These are phyloP conservation scores for Perca schrenkii DNA, from an alignment of 2,113 vertebrate genomes.

Conservation along the genomic window DNA sequence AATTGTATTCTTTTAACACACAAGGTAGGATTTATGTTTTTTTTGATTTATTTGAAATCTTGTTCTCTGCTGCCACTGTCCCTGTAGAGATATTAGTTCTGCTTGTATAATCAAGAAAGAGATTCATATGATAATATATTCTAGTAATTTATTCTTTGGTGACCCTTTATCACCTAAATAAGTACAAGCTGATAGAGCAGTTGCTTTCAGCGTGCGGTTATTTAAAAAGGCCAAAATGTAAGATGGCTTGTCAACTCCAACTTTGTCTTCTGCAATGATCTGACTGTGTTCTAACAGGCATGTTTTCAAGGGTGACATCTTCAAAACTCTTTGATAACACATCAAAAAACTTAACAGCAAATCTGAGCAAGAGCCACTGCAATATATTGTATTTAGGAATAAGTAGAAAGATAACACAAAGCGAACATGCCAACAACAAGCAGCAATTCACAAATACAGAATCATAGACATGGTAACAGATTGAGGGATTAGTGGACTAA, in stretches of 20 bases:
- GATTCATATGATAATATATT: conserved; percentile 2
- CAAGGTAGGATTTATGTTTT: background rate
- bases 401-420: too few species aligned
- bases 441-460: too few species aligned
- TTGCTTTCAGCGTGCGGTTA: conserved; percentile 20
- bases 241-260: conserved; percentile 37
- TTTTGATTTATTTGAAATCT: background rate
- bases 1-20: background rate
- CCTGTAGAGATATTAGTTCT: background rate
- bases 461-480: too few species aligned
- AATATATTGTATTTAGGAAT: background rate
- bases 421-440: too few species aligned
- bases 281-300: conserved; percentile 47
- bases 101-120: conserved; percentile 7
- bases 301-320: conserved; percentile 23
- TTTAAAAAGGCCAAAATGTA: conserved; percentile 43
- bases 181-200: conserved; percentile 16
- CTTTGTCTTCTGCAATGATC: background rate
- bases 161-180: background rate
- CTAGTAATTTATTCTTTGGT: conserved; percentile 7
- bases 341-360: conserved; percentile 18
- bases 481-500: too few species aligned
- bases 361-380: background rate
- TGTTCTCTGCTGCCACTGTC: background rate
- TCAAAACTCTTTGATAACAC: conserved; percentile 38